Base-by-base conservation (phyloP, 2,888 invertebrate species). In the Perdita meconis region DNA sequence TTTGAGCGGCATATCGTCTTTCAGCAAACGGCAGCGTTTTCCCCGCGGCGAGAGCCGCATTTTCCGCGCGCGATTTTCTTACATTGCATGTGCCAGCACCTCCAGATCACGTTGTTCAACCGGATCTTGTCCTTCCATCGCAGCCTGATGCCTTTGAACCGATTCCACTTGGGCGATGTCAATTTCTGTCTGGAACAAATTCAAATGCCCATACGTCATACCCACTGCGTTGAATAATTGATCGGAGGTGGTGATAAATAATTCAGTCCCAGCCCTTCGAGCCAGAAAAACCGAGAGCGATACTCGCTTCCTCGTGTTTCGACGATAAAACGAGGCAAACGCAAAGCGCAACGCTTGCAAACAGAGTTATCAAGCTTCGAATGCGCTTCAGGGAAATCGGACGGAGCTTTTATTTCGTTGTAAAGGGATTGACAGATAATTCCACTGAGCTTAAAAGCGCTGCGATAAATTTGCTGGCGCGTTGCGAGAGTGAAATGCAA, bases 51-150 rank as follows among this genome's bases (percentile, higher is more conserved):
- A 16, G 24, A 16, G 19, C 40, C 38, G 22, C 12, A 59, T 30
- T 30, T 47, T 5, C n/a, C 50, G 22, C 36, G 34, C 12, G 50
- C 16, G 6, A n/a, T 30, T 26, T 57, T 94, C 96, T 96, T 93
- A 97, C 97, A 99, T 93, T 99, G 99, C 97, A 99, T 97, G 93
- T 99, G 98, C 98, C 99, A 99, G 93, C 99, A 99, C 92, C 99
- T 95, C 99, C 99, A 99, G 91, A 99, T 99, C 87, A 99, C 98
- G 93, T 99, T 99, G 95, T 99, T 99, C 89, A 99, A 94, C 87
- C 99, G 96, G 90, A 99, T 99, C 94, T 99, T 98, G 94, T 99
- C 99, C 93, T 99, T 99, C 97, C 99, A 98, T 89, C 97, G 95
- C 81, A 99, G 94, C 89, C 98, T 96, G 90, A 99, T 96, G 83